Conservation (phyloP, 2,797 vertebrate species). For the Sebastes iracundus region DNA sequence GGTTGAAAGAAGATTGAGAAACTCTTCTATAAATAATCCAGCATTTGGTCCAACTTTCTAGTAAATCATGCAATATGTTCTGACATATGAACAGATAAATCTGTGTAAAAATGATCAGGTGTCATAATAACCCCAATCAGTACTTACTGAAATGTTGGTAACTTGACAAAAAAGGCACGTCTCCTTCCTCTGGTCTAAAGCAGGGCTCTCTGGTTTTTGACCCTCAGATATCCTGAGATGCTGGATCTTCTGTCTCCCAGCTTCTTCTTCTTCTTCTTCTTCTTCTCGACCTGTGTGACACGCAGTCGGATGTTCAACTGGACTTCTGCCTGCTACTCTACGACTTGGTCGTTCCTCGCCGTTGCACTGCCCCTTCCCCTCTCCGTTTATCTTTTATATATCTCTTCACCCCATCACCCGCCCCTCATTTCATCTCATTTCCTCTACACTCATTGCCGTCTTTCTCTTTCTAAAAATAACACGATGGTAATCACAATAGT, state of each 20-base stretch:
- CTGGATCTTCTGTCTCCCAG: slow-evolving; percentile 5
- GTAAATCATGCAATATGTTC: not conserved
- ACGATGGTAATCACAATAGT: slow-evolving; percentile 57
- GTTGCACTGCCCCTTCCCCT: slow-evolving; percentile 53
- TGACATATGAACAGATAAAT: not conserved
- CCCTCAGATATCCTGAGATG: slow-evolving; percentile 3
- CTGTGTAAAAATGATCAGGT: not conserved
- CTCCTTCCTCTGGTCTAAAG: slow-evolving; percentile 24
- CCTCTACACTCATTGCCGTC: slow-evolving; percentile 66
- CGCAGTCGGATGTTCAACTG: slow-evolving; percentile 54
- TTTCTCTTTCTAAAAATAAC: slow-evolving; percentile 81
- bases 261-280: not conserved
- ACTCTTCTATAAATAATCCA: not conserved
- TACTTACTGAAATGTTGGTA: slow-evolving; percentile 64
- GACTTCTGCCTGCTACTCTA: slow-evolving; percentile 45
- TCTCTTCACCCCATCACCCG: slow-evolving; percentile 60
- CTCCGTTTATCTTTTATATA: slow-evolving; percentile 70
- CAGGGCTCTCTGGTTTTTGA: slow-evolving; percentile 3
- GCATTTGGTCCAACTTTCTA: not conserved
- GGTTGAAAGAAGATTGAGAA: too few species aligned
- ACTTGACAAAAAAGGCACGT: slow-evolving; percentile 59
- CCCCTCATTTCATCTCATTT: slow-evolving; percentile 75
- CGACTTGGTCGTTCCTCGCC: slow-evolving; percentile 48
- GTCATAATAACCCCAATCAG: not conserved
- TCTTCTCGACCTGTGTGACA: slow-evolving; percentile 22